Evolutionary conservation across 2,888 invertebrate species (phyloP).

Genomic region (Mycalesis mineus): DNA sequence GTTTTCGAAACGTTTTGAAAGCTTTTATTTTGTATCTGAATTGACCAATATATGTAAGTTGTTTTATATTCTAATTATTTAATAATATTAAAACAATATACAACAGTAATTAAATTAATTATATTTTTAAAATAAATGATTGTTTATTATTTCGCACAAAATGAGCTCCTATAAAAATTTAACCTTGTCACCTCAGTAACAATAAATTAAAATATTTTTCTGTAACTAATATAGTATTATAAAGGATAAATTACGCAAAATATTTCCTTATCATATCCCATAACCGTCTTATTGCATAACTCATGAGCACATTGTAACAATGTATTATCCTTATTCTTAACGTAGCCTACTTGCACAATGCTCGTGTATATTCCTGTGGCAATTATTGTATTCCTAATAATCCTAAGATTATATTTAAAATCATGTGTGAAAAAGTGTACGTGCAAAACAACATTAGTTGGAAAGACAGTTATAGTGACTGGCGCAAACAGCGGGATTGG

Average conservation of each 20-base stretch:
- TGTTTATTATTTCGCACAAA: too few species aligned
- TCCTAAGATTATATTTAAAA: slow-evolving; percentile 12
- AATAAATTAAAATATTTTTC: too few species aligned
- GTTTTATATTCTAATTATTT: too few species aligned
- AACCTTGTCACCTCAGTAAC: too few species aligned
- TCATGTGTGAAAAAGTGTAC: slow-evolving; percentile 15
- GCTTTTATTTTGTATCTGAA: background rate
- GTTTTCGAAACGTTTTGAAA: too few species aligned
- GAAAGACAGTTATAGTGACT: slow-evolving; percentile 34
- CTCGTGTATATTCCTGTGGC: background rate
- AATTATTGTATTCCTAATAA: background rate
- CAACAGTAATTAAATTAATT: too few species aligned
- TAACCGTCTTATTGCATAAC: background rate
- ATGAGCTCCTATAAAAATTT: too few species aligned
- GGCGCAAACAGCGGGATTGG: slow-evolving; percentile 47
- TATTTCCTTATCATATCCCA: background rate
- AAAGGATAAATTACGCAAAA: background rate
- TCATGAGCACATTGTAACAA: too few species aligned
- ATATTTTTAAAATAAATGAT: too few species aligned
- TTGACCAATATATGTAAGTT: background rate
- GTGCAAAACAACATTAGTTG: slow-evolving; percentile 15
- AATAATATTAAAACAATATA: too few species aligned
- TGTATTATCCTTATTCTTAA: background rate
- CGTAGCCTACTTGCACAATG: background rate
- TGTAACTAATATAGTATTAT: too few species aligned